Percentiles rank a stretch among this genome's conserved stretches.
phyloP scores from a whole-genome alignment of 2,113 vertebrate species.

The Caretta caretta region DNA sequence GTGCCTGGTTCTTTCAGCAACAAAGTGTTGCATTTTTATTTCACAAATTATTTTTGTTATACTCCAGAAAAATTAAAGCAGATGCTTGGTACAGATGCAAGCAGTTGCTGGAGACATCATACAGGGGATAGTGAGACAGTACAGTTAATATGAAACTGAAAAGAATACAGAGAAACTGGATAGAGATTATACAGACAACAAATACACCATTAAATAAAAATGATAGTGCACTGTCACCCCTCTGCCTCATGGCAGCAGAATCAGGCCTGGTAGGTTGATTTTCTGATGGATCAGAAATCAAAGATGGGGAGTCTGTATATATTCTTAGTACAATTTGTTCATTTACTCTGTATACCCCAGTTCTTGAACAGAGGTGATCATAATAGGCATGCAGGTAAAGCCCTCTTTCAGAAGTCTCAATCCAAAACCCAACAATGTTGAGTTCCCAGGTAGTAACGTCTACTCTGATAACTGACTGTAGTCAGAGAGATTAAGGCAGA shows the following conservation, averaged over 20 bases:
- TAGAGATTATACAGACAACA: neutral
- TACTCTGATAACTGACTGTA: neutral
- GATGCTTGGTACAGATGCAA: neutral
- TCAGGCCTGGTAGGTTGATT: neutral
- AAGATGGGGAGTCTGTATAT: neutral
- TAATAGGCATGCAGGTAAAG: neutral
- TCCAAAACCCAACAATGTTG: neutral
- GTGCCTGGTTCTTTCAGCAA: too few relatives aligned
- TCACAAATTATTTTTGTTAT: neutral
- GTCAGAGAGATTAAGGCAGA: neutral
- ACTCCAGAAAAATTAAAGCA: conserved; percentile 13
- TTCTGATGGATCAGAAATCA: neutral
- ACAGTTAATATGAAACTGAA: neutral
- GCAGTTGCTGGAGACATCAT: neutral
- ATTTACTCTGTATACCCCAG: neutral
- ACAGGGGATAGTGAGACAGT: neutral
- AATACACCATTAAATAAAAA: conserved; percentile 4
- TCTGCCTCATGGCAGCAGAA: neutral
- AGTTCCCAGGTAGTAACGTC: neutral
- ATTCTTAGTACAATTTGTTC: neutral
- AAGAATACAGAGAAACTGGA: neutral
- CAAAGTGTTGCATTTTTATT: neutral
- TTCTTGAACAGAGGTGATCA: neutral
- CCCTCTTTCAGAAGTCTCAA: neutral
- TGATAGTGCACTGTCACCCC: neutral